Base-by-base conservation (phyloP, 2,113 vertebrate genomes). In the Zosterops lateralis region DNA sequence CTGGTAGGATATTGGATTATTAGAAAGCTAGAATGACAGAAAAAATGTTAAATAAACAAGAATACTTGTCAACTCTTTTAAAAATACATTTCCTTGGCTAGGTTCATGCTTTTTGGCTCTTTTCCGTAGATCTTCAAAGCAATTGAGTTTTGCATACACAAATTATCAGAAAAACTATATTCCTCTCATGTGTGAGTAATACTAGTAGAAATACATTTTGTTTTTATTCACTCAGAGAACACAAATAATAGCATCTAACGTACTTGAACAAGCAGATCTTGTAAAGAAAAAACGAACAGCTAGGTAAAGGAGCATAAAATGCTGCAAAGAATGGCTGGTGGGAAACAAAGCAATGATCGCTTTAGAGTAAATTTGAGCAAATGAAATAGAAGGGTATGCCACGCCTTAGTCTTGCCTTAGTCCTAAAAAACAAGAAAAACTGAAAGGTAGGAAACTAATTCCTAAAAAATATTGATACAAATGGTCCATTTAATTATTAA, bases 201-300 rank as follows among this genome's bases (percentile, higher is more conserved):
- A 40, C 32, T 67, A 13, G 9, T 77, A 28, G 17, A 73, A 89
- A 57, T 67, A 36, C 3, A 29, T 44, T 73, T 72, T 51, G 5
- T n/a, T 58, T 68, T 60, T 75, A 3, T 56, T 77, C n/a, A 61
- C 8, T 54, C 38, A 85, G 12, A 71, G n/a, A 62, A 73, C 17
- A 50, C 2, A 62, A 58, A 14, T 1, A 6, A 12, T 17, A 74
- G 5, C 0, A 1, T 32, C 24, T 4, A 61, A 75, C 5, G 19
- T 72, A 44, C 25, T 45, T 47, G 19, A 73, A 40, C 12, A 66
- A 73, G 1, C 2, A 79, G 28, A 68, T 75, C 10, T 45, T 7
- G 32, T 65, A 84, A 45, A 58, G 12, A 32, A 42, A 31, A 54
- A 47, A 1, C 13, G 34, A 9, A 19, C 3, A 44, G 1, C 17